Percentiles rank a stretch among this genome's conserved stretches.
Conservation (phyloP, 2,113 vertebrate species). For the Lutjanus erythropterus region DNA sequence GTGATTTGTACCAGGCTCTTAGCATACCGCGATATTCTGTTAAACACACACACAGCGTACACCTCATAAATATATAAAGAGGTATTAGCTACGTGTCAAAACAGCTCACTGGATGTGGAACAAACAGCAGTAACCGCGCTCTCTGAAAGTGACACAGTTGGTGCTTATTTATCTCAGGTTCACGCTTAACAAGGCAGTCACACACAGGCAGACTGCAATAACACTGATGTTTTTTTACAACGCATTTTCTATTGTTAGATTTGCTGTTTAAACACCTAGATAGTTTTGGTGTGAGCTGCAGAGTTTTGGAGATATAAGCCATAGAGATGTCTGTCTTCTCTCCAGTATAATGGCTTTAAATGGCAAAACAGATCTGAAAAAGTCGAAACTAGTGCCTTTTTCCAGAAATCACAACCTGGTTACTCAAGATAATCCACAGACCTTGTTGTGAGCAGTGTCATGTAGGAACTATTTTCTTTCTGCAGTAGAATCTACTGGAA, state of each 20-base stretch:
- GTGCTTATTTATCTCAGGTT: constrained; percentile 32
- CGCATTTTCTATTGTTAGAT: neutral
- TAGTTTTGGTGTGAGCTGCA: too few species aligned
- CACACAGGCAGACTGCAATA: neutral
- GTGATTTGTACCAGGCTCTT: constrained; percentile 29
- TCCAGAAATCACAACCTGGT: too few species aligned
- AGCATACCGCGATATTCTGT: constrained; percentile 4
- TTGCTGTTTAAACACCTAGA: too few species aligned
- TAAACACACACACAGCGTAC: neutral
- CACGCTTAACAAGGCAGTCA: constrained; percentile 17
- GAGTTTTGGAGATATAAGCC: too few species aligned
- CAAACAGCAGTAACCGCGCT: neutral
- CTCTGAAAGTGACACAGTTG: constrained; percentile 18
- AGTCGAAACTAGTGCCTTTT: too few species aligned
- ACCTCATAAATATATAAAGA: constrained; percentile 53
- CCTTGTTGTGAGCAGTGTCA: too few species aligned
- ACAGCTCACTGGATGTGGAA: constrained; percentile 1
- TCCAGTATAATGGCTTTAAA: too few species aligned
- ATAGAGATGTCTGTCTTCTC: too few species aligned
- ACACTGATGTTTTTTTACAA: neutral
- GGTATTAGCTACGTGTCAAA: constrained; percentile 26
- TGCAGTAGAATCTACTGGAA: too few species aligned
- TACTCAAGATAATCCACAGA: too few species aligned
- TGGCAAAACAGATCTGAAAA: too few species aligned
- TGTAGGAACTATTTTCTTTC: too few species aligned